Evolutionary conservation across 2,113 vertebrate genomes (phyloP).

Genomic region (Brachypodius melanocephalos): DNA sequence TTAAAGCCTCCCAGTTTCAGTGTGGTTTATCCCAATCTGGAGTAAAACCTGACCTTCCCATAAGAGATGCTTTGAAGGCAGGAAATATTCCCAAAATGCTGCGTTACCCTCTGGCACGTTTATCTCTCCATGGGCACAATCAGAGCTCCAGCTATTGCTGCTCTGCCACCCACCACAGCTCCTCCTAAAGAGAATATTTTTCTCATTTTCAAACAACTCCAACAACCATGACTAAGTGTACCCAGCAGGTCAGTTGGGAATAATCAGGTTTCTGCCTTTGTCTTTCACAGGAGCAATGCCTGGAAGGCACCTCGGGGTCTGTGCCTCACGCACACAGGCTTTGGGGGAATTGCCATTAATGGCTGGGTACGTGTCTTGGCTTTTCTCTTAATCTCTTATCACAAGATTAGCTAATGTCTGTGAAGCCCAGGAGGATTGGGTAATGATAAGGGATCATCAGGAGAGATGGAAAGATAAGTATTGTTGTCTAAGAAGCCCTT

Average conservation of each 20-base stretch:
- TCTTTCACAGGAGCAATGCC: not conserved
- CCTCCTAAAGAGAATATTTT: constrained; percentile 38
- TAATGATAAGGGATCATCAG: constrained; percentile 24
- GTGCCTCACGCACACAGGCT: not conserved
- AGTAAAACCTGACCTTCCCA: not conserved
- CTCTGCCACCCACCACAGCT: not conserved
- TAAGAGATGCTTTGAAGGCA: not conserved
- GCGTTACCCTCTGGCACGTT: not conserved
- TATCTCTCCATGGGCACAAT: not conserved
- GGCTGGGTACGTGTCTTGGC: not conserved
- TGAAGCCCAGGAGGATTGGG: not conserved
- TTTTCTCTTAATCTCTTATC: constrained; percentile 49
- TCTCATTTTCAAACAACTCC: not conserved
- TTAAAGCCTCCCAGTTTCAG: not conserved
- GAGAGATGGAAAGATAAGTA: constrained; percentile 22
- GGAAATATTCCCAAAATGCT: not conserved
- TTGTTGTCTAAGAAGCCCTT: not conserved
- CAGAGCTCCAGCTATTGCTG: not conserved
- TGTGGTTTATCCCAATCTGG: not conserved
- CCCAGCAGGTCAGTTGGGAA: not conserved
- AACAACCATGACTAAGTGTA: constrained; percentile 9
- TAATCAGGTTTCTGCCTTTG: constrained; percentile 1
- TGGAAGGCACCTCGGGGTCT: not conserved
- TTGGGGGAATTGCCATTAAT: not conserved
- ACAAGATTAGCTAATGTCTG: constrained; percentile 34